Percentiles rank a stretch among this genome's conserved stretches.
phyloP scores from a whole-genome alignment of 2,113 vertebrate species.

The Macaca fascicularis region T2T-MFA8v1.1 NC_088386.1:135780001-135780500 shows the following conservation, averaged over 20 bases:
- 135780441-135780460: not conserved
- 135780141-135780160: not conserved
- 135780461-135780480: not conserved
- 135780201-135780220: rapidly evolving
- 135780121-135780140: not conserved
- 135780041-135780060: not conserved
- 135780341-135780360: rapidly evolving
- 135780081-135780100: not conserved
- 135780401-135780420: not conserved
- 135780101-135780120: too few species aligned
- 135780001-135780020: too few species aligned
- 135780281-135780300: not conserved
- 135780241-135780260: too few species aligned
- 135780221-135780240: rapidly evolving
- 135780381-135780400: not conserved
- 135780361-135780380: not conserved
- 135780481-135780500: not conserved
- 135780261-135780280: not conserved
- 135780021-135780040: not conserved
- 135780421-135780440: not conserved
- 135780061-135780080: not conserved
- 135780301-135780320: rapidly evolving
- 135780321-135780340: not conserved
- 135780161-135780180: not conserved
- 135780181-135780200: rapidly evolving